phyloP scores from a whole-genome alignment of 2,797 vertebrate species.

The Sciurus carolinensis region DNA sequence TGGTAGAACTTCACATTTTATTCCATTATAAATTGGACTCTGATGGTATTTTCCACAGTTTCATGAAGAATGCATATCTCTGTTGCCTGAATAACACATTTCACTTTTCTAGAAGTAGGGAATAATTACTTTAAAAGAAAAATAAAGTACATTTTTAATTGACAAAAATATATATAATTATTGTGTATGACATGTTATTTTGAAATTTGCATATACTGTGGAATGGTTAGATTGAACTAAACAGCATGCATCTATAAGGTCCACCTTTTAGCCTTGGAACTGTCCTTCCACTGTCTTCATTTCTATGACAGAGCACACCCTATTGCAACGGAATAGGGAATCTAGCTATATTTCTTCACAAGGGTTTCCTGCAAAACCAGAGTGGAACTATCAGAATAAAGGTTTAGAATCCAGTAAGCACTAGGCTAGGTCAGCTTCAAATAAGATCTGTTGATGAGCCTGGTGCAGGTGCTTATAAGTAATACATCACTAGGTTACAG shows the following conservation, averaged over 20 bases:
- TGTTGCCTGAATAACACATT: background rate
- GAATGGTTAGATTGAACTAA: background rate
- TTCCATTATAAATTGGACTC: background rate
- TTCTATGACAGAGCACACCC: background rate
- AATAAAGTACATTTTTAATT: background rate
- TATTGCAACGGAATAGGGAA: background rate
- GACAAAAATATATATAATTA: background rate
- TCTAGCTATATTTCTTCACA: background rate
- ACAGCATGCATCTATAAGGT: background rate
- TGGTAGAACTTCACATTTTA: background rate
- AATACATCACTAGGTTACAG: background rate
- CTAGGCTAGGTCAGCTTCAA: background rate
- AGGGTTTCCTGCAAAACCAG: background rate
- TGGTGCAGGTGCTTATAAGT: background rate
- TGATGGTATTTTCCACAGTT: background rate
- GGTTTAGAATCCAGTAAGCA: background rate
- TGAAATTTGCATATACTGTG: background rate
- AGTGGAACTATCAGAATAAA: background rate
- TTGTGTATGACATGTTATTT: background rate
- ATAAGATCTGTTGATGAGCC: background rate
- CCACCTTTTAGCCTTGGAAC: background rate
- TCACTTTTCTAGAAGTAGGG: background rate
- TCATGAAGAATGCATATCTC: background rate
- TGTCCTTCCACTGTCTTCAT: background rate
- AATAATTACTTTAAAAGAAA: too few relatives aligned